phyloP scores from a whole-genome alignment of 2,797 vertebrate species.

The Hafferia zeledoni region DNA sequence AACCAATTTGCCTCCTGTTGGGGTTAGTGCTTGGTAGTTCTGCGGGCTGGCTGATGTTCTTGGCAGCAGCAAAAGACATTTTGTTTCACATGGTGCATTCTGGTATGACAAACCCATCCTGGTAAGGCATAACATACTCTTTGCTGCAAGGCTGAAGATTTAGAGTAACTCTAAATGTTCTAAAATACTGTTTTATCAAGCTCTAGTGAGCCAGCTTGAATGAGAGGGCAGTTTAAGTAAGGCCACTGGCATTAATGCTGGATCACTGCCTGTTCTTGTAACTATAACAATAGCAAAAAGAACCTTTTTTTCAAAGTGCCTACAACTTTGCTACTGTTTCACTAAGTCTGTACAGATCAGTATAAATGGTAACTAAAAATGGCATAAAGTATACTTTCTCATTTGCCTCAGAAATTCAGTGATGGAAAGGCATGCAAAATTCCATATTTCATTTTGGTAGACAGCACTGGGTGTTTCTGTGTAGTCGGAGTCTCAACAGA shows the following conservation, averaged over 20 bases:
- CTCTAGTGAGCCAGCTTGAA: neutral
- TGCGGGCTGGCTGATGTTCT: neutral
- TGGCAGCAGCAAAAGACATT: neutral
- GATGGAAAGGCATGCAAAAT: neutral
- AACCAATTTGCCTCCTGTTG: neutral
- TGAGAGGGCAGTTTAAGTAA: neutral
- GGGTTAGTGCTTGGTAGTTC: neutral
- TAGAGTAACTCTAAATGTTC: neutral
- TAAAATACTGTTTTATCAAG: neutral
- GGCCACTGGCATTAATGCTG: neutral
- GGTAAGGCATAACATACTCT: neutral
- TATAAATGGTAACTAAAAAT: neutral
- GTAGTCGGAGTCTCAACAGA: neutral
- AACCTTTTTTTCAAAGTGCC: neutral
- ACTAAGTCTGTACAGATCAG: neutral
- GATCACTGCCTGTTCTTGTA: neutral
- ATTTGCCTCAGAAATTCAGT: neutral
- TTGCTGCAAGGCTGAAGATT: neutral
- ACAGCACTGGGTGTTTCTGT: neutral
- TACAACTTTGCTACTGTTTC: neutral
- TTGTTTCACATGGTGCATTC: rapidly evolving
- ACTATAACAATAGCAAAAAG: neutral
- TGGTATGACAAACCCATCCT: neutral
- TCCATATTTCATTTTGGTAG: neutral
- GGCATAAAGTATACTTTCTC: neutral